A percentile compares a stretch with the other conserved stretches of the same genome.
Conservation (phyloP, 2,113 vertebrate genomes). For the Protobothrops flavoviridis region DNA sequence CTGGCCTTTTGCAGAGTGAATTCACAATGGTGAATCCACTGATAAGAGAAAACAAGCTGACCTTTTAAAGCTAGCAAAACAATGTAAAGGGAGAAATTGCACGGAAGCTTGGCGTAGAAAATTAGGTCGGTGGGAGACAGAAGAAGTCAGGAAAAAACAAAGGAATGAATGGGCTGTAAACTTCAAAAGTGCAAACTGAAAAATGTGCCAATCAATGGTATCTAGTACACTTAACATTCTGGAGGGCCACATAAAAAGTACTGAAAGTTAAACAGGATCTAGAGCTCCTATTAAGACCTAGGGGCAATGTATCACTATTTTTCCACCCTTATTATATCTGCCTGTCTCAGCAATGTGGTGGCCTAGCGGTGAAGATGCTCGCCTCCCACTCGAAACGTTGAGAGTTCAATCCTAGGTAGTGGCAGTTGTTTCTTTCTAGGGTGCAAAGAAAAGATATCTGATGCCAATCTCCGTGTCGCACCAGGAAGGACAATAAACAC, state of each 20-base stretch:
- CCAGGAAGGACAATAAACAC: too few relatives aligned
- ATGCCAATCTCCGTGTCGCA: too few relatives aligned
- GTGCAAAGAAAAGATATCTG: too few relatives aligned
- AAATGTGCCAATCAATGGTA: background rate
- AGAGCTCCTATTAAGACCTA: background rate
- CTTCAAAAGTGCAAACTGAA: background rate
- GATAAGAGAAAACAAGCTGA: background rate
- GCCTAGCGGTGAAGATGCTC: background rate
- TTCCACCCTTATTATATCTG: background rate
- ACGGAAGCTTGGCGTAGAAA: background rate
- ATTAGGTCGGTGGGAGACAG: background rate
- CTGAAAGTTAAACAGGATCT: background rate
- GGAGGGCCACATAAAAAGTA: background rate
- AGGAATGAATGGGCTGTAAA: background rate
- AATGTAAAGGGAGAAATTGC: background rate
- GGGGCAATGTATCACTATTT: background rate
- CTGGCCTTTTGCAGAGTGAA: background rate
- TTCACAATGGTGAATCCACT: background rate
- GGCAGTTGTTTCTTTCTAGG: too few relatives aligned
- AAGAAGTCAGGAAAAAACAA: background rate
- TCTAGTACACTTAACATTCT: background rate
- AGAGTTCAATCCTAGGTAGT: too few relatives aligned
- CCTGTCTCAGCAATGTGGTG: background rate
- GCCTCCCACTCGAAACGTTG: background rate
- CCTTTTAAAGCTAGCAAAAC: background rate